These are phyloP conservation scores for Metacarcinus magister DNA, from an alignment of 2,888 invertebrate genomes.

Conservation along the genomic window DNA sequence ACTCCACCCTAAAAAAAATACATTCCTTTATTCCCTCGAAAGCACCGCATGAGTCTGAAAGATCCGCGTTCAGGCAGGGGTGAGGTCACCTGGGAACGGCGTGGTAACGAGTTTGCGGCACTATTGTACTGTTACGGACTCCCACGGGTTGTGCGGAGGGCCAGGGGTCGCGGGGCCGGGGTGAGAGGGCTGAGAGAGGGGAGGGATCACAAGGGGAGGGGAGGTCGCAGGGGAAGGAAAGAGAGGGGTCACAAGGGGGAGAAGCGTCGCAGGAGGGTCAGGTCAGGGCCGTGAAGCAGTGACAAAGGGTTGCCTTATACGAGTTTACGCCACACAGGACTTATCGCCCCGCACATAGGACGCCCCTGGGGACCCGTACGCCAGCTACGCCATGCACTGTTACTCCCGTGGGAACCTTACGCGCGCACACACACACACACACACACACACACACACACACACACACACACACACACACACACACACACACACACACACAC, in stretches of 20 bases:
- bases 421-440: neutral
- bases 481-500: neutral
- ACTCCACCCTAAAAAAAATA: slow-evolving; percentile 6
- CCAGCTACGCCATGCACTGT: neutral
- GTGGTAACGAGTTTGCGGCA: neutral
- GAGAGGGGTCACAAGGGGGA: neutral
- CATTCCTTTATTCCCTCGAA: neutral
- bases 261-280: neutral
- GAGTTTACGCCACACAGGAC: neutral
- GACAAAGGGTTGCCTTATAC: slow-evolving; percentile 31
- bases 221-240: neutral
- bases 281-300: slow-evolving; percentile 9
- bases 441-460: slow-evolving; percentile 29
- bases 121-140: slow-evolving; percentile 40
- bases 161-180: slow-evolving; percentile 9
- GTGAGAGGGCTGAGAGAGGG: neutral
- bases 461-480: neutral
- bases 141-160: slow-evolving; percentile 17
- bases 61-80: neutral
- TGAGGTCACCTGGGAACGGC: slow-evolving; percentile 31
- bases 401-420: slow-evolving; percentile 6
- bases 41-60: neutral
- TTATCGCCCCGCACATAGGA: neutral
- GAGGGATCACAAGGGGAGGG: neutral
- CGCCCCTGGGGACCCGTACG: neutral